These are phyloP conservation scores for Phenacoccus solenopsis DNA, from an alignment of 1,140 invertebrate genomes.

Conservation along the genomic window DNA sequence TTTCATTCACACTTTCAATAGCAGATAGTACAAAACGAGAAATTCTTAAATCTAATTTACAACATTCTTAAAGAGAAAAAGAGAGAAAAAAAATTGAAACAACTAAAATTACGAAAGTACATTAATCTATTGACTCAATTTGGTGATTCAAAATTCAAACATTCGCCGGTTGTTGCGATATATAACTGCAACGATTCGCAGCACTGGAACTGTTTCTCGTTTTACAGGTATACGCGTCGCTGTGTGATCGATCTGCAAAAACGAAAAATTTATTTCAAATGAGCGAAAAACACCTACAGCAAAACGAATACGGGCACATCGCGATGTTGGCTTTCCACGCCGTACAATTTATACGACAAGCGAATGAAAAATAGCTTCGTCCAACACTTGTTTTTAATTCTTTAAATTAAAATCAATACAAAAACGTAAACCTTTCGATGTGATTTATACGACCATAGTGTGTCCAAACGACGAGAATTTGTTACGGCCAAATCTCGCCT, in stretches of 20 bases:
- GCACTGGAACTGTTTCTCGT: background rate
- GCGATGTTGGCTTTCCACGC: background rate
- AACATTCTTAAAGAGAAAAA: background rate
- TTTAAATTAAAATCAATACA: slow-evolving; percentile 4
- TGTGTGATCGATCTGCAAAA: background rate
- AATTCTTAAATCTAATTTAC: too few species aligned
- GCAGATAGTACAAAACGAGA: too few species aligned
- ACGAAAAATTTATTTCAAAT: background rate
- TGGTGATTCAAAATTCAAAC: background rate
- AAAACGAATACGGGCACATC: background rate
- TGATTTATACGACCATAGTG: background rate
- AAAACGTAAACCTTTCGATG: background rate
- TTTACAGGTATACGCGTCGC: background rate
- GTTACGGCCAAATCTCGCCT: too few species aligned
- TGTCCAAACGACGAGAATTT: too few species aligned
- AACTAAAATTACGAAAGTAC: background rate
- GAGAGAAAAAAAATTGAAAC: background rate
- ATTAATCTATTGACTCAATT: background rate
- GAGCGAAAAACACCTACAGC: background rate
- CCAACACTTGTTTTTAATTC: background rate
- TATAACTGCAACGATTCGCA: background rate
- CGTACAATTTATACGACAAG: background rate
- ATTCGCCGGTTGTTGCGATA: background rate
- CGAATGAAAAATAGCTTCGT: background rate
- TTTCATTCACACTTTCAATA: too few species aligned